A percentile compares a stretch with the other conserved stretches of the same genome.
Conservation (phyloP, 2,888 invertebrate species). For the Epinotia ramella region DNA sequence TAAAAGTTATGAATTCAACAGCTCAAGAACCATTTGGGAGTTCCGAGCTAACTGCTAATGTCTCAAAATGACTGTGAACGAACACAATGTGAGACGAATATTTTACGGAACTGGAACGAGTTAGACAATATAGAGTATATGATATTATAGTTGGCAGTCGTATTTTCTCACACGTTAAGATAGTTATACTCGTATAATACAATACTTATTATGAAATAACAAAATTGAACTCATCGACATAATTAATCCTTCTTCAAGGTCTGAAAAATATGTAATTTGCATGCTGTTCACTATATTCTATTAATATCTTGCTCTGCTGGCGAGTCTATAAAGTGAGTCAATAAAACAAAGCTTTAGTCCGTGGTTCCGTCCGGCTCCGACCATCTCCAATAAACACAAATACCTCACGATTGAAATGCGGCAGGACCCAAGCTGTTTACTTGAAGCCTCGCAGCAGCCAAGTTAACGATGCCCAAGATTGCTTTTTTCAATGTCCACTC, state of each 20-base stretch:
- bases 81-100: too few relatives aligned
- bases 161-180: too few relatives aligned
- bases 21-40: too few relatives aligned
- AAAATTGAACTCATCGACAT: too few relatives aligned
- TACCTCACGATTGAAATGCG: conserved; percentile 45
- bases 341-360: conserved; percentile 39
- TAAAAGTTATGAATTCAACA: too few relatives aligned
- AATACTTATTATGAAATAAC: too few relatives aligned
- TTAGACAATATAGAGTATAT: too few relatives aligned
- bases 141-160: too few relatives aligned
- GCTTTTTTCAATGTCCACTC: conserved; percentile 44
- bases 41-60: too few relatives aligned
- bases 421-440: conserved; percentile 36
- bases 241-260: not conserved
- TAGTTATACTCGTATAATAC: too few relatives aligned
- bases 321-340: conserved; percentile 34
- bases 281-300: conserved; percentile 14
- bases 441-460: conserved; percentile 35
- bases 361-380: conserved; percentile 16
- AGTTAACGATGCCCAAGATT: conserved; percentile 41
- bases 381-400: conserved; percentile 42
- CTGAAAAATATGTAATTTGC: not conserved
- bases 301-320: conserved; percentile 24
- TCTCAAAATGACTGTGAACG: too few relatives aligned
- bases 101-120: too few relatives aligned